Conservation (phyloP, 1,140 invertebrate species). For the Dendroctonus valens region DNA sequence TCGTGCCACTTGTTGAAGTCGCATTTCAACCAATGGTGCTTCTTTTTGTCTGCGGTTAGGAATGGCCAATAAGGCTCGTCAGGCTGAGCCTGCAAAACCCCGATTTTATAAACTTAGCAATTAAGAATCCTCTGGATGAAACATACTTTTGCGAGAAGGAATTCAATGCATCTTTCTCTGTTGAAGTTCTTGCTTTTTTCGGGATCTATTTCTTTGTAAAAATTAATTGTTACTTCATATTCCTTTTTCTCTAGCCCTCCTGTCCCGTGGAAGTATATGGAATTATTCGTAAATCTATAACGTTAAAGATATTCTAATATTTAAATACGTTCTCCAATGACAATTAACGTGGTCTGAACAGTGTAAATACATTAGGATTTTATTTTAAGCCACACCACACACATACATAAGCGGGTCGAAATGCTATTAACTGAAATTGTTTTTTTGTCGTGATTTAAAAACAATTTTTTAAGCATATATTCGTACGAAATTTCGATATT, state of each 20-base stretch:
- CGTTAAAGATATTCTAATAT: background rate
- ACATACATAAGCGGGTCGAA: background rate
- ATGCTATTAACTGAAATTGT: background rate
- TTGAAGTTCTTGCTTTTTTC: conserved; percentile 69
- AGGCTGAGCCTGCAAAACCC: conserved; percentile 56
- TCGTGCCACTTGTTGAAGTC: conserved; percentile 98
- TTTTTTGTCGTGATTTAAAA: too few species aligned
- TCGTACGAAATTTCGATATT: too few species aligned
- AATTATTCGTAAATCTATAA: conserved; percentile 69
- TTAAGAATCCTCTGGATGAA: too few species aligned
- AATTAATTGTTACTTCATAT: conserved; percentile 81
- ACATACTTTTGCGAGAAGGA: conserved; percentile 62
- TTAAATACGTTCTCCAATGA: background rate
- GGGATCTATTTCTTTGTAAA: conserved; percentile 79
- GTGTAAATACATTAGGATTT: background rate
- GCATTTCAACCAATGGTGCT: conserved; percentile 94
- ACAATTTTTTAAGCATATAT: too few species aligned
- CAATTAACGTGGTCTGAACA: too few species aligned
- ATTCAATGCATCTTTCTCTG: conserved; percentile 71
- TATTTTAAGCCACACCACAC: background rate
- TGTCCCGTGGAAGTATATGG: conserved; percentile 80
- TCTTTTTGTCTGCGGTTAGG: conserved; percentile 83
- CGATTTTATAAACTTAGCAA: too few species aligned
- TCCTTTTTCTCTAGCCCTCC: conserved; percentile 82
- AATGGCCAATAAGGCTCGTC: conserved; percentile 84